phyloP scores from a whole-genome alignment of 1,140 invertebrate species.

The Pentalonia nigronervosa region DNA sequence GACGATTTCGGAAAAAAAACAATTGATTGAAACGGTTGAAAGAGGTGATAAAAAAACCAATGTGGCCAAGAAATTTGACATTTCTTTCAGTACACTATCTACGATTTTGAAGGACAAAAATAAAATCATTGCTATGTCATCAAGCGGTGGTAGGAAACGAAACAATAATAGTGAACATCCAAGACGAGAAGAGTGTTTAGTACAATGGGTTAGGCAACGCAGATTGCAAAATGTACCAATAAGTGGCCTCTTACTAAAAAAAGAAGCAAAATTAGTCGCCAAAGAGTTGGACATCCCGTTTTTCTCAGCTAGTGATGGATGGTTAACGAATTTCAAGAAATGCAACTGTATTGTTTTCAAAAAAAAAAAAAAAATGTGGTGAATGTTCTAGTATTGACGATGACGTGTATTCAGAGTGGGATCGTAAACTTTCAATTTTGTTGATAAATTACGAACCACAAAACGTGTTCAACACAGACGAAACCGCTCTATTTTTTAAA shows the following conservation, averaged over 20 bases:
- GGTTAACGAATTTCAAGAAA: neutral
- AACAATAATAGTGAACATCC: neutral
- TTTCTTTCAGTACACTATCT: no score
- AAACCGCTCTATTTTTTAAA: slow-evolving; percentile 54
- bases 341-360: neutral
- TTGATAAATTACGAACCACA: slow-evolving; percentile 14
- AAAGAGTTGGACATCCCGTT: slow-evolving; percentile 17
- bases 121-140: no score
- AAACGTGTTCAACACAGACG: slow-evolving; percentile 41
- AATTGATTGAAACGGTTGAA: no score
- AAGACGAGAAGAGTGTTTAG: neutral
- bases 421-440: slow-evolving; percentile 1
- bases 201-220: slow-evolving; percentile 21
- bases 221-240: slow-evolving; percentile 24
- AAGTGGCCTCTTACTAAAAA: neutral
- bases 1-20: no score
- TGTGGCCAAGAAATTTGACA: no score
- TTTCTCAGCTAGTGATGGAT: neutral
- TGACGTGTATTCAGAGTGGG: neutral
- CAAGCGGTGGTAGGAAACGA: no score
- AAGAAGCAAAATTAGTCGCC: no score
- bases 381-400: neutral
- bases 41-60: no score
- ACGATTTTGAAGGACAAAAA: no score
- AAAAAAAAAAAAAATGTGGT: neutral